Conservation (phyloP, 1,140 invertebrate species). For the Cyrtorhinus lividipennis region DNA sequence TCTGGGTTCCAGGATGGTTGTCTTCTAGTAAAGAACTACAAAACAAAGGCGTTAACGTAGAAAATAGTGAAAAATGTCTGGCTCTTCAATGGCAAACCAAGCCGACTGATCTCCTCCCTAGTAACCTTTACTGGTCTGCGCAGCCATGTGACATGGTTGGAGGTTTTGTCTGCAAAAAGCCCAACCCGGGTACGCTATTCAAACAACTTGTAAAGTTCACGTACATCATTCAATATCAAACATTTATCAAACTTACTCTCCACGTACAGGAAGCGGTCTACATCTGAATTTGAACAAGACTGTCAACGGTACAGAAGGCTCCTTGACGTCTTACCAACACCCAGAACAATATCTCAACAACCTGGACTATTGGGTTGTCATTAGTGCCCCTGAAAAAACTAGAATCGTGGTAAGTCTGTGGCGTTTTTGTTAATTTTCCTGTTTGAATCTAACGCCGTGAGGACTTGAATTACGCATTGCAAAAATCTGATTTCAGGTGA, state of each 20-base stretch:
- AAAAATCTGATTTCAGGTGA: no score
- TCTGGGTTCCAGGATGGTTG: conserved; percentile 1
- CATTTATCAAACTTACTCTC: not conserved
- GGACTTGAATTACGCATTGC: no score
- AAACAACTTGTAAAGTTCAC: not conserved
- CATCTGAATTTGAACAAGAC: conserved; percentile 32
- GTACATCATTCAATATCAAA: not conserved
- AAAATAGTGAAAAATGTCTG: conserved; percentile 31
- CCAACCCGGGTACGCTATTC: conserved; percentile 28
- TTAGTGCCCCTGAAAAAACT: conserved; percentile 41
- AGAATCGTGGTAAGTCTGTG: conserved; percentile 38
- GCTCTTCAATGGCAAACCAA: conserved; percentile 46
- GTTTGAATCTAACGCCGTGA: no score
- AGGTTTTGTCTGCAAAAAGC: conserved; percentile 45
- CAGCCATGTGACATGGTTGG: conserved; percentile 40
- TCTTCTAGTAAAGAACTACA: not conserved
- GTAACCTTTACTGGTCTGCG: conserved; percentile 45
- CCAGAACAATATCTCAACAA: conserved; percentile 51
- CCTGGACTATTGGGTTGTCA: conserved; percentile 44
- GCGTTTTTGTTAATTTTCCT: not conserved
- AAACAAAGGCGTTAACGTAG: not conserved
- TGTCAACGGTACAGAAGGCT: conserved; percentile 36
- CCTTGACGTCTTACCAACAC: conserved; percentile 43
- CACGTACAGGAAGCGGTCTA: not conserved
- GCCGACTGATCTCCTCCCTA: conserved; percentile 38